Percentiles rank a stretch among this genome's conserved stretches.
phyloP scores from a whole-genome alignment of 2,888 invertebrate species.

The Clunio marinus region DNA sequence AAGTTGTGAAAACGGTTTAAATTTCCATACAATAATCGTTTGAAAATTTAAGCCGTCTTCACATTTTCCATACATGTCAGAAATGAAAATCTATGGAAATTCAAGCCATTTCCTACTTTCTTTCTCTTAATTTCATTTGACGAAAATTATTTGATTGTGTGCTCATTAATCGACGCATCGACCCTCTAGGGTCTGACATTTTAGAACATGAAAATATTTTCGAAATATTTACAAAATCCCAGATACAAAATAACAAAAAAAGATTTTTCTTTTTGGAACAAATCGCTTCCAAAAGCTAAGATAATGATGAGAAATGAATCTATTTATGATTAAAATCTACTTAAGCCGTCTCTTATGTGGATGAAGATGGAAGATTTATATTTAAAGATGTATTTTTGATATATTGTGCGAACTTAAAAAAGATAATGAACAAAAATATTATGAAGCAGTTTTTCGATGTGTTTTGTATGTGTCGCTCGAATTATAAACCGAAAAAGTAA shows the following conservation, averaged over 20 bases:
- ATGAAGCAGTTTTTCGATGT: neutral
- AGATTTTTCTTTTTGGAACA: neutral
- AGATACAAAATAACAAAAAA: neutral
- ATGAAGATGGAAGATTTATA: neutral
- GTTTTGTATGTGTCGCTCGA: neutral
- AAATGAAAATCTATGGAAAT: too few species aligned
- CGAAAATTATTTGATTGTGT: too few species aligned
- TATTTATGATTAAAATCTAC: conserved; percentile 11
- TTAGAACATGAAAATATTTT: neutral
- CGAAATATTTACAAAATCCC: conserved; percentile 16
- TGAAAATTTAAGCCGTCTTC: too few species aligned
- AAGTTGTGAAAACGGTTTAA: too few species aligned
- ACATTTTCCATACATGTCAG: too few species aligned
- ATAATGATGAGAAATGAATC: conserved; percentile 2
- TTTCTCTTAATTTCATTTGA: too few species aligned
- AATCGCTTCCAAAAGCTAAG: neutral
- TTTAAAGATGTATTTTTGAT: conserved; percentile 14
- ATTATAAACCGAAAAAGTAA: neutral
- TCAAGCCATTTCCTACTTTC: too few species aligned
- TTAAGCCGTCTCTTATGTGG: neutral
- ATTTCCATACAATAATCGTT: too few species aligned
- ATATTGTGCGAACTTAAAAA: neutral
- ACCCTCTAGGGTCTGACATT: neutral
- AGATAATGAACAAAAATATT: neutral
- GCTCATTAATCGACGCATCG: too few species aligned